These are phyloP conservation scores for Tragelaphus scriptus DNA, from an alignment of 2,113 vertebrate species.

Conservation along the genomic window DNA sequence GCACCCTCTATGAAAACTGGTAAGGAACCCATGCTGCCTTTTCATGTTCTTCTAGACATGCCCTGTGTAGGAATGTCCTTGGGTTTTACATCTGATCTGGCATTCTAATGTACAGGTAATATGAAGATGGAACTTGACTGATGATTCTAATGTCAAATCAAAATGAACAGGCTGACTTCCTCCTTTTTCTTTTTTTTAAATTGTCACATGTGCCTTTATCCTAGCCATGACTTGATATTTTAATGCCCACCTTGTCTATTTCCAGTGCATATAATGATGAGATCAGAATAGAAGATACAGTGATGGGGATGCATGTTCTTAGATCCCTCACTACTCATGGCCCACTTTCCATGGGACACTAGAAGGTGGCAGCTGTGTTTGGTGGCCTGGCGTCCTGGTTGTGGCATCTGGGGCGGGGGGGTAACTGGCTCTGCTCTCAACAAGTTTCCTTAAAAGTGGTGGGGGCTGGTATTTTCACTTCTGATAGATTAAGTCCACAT, in stretches of 20 bases:
- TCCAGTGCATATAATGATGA: background rate
- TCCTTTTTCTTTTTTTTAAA: background rate
- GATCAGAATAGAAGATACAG: background rate
- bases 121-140: background rate
- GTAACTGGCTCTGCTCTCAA: background rate
- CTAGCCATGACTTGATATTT: background rate
- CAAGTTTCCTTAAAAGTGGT: background rate
- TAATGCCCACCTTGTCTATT: background rate
- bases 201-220: background rate
- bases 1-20: constrained; percentile 94
- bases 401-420: background rate
- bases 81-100: background rate
- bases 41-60: background rate
- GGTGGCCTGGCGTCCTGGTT: background rate
- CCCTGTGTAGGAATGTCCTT: background rate
- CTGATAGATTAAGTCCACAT: background rate
- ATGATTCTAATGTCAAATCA: background rate
- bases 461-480: background rate
- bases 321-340: background rate
- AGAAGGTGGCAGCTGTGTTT: background rate
- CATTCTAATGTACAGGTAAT: background rate
- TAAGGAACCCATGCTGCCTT: constrained; percentile 71
- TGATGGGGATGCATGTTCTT: background rate
- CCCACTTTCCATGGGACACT: background rate
- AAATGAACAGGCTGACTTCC: background rate